Conservation (phyloP, 2,888 invertebrate genomes). For the Coecobrya sp. region DNA sequence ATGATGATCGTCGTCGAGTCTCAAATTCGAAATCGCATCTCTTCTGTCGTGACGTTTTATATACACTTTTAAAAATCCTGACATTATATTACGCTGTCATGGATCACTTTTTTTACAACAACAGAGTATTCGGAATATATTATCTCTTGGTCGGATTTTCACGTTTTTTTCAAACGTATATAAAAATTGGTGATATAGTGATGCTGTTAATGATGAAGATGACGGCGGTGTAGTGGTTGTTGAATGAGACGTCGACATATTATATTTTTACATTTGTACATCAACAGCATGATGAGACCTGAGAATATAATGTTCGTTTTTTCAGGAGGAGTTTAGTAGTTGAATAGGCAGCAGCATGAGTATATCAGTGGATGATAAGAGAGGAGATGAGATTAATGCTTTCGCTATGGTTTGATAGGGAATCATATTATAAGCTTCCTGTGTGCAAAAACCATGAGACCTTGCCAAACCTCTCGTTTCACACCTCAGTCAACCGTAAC, state of each 20-base stretch:
- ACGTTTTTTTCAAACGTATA: too few relatives aligned
- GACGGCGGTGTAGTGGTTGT: neutral
- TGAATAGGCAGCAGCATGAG: neutral
- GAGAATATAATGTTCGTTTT: neutral
- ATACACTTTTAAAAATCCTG: too few relatives aligned
- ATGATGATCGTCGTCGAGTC: too few relatives aligned
- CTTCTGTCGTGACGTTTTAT: too few relatives aligned
- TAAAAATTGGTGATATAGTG: neutral
- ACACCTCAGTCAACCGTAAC: conserved; percentile 85
- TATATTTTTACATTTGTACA: neutral
- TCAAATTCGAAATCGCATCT: neutral
- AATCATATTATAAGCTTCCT: conserved; percentile 85
- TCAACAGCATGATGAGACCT: too few relatives aligned
- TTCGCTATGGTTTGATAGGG: conserved; percentile 84
- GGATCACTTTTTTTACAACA: conserved; percentile 1
- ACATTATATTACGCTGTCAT: neutral
- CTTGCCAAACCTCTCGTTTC: conserved; percentile 85
- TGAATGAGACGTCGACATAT: conserved; percentile 67
- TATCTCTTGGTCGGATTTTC: neutral
- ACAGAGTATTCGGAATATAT: neutral
- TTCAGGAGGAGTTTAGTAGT: conserved; percentile 79
- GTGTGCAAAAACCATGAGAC: conserved; percentile 84
- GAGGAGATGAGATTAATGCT: conserved; percentile 84
- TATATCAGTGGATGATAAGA: neutral
- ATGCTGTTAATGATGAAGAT: neutral